Percentiles rank a stretch among this genome's conserved stretches.
Conservation (phyloP, 2,797 vertebrate genomes). For the Rhadinocentrus ornatus region DNA sequence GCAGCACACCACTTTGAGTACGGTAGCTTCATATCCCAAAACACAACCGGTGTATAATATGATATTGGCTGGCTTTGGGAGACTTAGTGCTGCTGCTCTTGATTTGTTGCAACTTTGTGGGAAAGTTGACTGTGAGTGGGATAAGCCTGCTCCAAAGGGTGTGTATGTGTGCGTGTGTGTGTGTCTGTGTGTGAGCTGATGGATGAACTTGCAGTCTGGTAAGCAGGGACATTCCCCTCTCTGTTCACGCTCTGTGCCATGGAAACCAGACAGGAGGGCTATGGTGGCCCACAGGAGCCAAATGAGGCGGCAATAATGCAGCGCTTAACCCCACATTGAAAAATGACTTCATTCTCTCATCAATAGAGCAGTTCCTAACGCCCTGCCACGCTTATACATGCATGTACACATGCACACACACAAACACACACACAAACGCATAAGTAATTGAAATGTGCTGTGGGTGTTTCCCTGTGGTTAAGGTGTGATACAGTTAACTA, state of each 20-base stretch:
- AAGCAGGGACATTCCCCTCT: constrained; percentile 82
- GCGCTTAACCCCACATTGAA: constrained; percentile 83
- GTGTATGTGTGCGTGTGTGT: constrained; percentile 39
- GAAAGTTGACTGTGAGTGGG: constrained; percentile 76
- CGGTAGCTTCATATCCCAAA: constrained; percentile 48
- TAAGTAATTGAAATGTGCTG: constrained; percentile 59
- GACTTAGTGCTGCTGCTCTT: constrained; percentile 66
- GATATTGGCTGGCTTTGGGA: constrained; percentile 70
- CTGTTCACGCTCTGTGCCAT: constrained; percentile 82
- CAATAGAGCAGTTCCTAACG: constrained; percentile 82
- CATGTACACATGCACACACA: constrained; percentile 51
- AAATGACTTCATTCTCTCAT: constrained; percentile 88
- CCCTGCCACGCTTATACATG: constrained; percentile 80
- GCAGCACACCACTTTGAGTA: constrained; percentile 42
- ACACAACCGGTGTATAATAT: constrained; percentile 64
- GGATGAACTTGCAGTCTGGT: constrained; percentile 80
- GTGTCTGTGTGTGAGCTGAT: constrained; percentile 70
- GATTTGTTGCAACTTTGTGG: constrained; percentile 80
- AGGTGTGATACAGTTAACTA: constrained; percentile 66
- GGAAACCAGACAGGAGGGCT: constrained; percentile 85
- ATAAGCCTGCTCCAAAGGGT: constrained; percentile 52
- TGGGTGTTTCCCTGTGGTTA: constrained; percentile 68
- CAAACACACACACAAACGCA: constrained; percentile 24
- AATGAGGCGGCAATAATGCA: constrained; percentile 87
- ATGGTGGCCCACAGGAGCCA: constrained; percentile 87